A percentile compares a stretch with the other conserved stretches of the same genome.
Evolutionary conservation across 2,888 invertebrate species (phyloP).

Genomic region (Rhingia rostrata): DNA sequence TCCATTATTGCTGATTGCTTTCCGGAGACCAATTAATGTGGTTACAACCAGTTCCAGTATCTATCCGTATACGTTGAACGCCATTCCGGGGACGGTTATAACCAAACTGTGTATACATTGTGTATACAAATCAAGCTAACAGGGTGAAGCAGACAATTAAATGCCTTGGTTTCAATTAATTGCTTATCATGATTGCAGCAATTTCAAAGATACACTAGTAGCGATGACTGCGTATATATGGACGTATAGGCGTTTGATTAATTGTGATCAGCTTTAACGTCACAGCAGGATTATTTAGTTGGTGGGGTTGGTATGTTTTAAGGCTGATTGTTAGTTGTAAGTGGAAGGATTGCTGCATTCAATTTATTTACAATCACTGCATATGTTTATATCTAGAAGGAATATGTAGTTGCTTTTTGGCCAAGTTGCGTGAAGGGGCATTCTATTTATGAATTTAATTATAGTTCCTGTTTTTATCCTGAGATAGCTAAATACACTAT

Average conservation of each 20-base stretch:
- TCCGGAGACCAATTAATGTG: slow-evolving; percentile 39
- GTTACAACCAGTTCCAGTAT: slow-evolving; percentile 9
- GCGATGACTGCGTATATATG: background rate
- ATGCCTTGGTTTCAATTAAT: slow-evolving; percentile 57
- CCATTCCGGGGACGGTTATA: slow-evolving; percentile 1
- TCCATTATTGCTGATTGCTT: slow-evolving; percentile 40
- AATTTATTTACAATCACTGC: too few species aligned
- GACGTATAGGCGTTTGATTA: background rate
- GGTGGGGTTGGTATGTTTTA: background rate
- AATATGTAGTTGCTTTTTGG: too few species aligned
- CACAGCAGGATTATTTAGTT: background rate
- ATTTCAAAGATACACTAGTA: slow-evolving; percentile 22
- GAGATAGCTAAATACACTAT: too few species aligned
- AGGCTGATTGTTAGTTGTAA: background rate
- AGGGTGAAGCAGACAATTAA: slow-evolving; percentile 47
- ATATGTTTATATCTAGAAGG: too few species aligned
- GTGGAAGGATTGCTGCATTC: too few species aligned
- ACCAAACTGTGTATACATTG: slow-evolving; percentile 1
- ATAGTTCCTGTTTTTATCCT: too few species aligned
- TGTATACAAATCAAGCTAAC: slow-evolving; percentile 56
- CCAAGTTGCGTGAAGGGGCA: too few species aligned
- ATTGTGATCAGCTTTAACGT: slow-evolving; percentile 4
- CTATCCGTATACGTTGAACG: background rate
- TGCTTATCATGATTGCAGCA: slow-evolving; percentile 58
- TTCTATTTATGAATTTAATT: too few species aligned